These are phyloP conservation scores for Lepeophtheirus salmonis DNA, from an alignment of 1,140 invertebrate species.

Conservation along the genomic window DNA sequence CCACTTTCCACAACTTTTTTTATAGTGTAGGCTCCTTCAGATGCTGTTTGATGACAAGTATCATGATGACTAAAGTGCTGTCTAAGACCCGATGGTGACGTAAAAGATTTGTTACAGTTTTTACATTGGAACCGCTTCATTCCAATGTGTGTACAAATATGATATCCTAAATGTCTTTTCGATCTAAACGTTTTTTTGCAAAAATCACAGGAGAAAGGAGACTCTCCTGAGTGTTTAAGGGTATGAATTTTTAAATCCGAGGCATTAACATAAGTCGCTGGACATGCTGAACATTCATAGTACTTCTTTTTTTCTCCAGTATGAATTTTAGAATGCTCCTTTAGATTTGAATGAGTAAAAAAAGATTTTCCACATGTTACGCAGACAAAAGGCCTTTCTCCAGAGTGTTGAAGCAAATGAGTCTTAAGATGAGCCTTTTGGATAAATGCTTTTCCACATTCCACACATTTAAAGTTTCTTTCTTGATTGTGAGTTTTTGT, in stretches of 20 bases:
- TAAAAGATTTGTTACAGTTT: conserved; percentile 64
- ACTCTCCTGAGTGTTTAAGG: conserved; percentile 20
- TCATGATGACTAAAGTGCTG: conserved; percentile 9
- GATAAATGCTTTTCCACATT: conserved; percentile 45
- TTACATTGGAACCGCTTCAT: conserved; percentile 65
- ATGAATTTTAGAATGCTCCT: conserved; percentile 14
- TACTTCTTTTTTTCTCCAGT: not conserved
- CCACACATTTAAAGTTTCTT: conserved; percentile 38
- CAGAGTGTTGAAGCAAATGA: conserved; percentile 21
- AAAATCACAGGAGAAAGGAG: conserved; percentile 32
- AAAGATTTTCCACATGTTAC: conserved; percentile 20
- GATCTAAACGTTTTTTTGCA: conserved; percentile 69
- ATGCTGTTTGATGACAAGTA: not conserved
- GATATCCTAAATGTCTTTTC: conserved; percentile 65
- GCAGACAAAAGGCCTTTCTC: conserved; percentile 22
- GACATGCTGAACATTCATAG: conserved; percentile 25
- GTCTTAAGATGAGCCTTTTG: conserved; percentile 33
- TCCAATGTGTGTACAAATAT: conserved; percentile 68
- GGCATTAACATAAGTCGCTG: conserved; percentile 27
- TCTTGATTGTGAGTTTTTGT: conserved; percentile 36
- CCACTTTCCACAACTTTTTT: too few species aligned
- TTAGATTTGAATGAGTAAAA: conserved; percentile 11
- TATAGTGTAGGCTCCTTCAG: not conserved
- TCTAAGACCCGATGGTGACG: conserved; percentile 1
- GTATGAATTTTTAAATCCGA: conserved; percentile 16